Percentiles rank a stretch among this genome's conserved stretches.
Evolutionary conservation across 2,113 vertebrate species (phyloP).

Genomic region (Hydropotes inermis): DNA sequence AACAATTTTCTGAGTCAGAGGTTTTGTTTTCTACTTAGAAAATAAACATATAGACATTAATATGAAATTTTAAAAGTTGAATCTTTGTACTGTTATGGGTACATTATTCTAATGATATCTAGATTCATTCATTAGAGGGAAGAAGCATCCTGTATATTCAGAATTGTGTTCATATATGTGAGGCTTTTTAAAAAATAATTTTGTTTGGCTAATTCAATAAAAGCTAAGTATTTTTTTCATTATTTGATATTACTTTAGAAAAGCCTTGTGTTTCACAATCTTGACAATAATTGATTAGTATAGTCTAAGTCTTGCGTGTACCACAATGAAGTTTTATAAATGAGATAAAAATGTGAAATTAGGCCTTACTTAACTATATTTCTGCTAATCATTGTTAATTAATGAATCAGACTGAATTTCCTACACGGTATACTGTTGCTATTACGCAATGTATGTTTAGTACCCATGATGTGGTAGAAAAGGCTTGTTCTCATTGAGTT

Average conservation of each 20-base stretch:
- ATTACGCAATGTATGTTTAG: neutral
- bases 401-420: conserved; percentile 26
- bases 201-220: neutral
- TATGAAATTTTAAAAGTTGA: neutral
- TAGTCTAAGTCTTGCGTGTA: neutral
- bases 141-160: neutral
- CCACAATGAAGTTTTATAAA: neutral
- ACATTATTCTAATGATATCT: neutral
- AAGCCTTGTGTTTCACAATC: neutral
- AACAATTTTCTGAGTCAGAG: neutral
- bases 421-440: neutral
- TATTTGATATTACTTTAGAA: neutral
- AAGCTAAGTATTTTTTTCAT: conserved; percentile 45
- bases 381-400: conserved; percentile 28
- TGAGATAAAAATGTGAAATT: conserved; percentile 7
- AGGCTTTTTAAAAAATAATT: neutral
- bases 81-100: neutral
- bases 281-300: neutral
- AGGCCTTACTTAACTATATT: conserved; percentile 1
- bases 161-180: neutral
- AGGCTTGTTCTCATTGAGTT: neutral
- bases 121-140: neutral
- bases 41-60: neutral
- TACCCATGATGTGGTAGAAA: neutral
- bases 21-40: neutral